Percentiles rank a stretch among this genome's conserved stretches.
Conservation (phyloP, 2,888 invertebrate species). For the Liopterus haemorrhoidalis region DNA sequence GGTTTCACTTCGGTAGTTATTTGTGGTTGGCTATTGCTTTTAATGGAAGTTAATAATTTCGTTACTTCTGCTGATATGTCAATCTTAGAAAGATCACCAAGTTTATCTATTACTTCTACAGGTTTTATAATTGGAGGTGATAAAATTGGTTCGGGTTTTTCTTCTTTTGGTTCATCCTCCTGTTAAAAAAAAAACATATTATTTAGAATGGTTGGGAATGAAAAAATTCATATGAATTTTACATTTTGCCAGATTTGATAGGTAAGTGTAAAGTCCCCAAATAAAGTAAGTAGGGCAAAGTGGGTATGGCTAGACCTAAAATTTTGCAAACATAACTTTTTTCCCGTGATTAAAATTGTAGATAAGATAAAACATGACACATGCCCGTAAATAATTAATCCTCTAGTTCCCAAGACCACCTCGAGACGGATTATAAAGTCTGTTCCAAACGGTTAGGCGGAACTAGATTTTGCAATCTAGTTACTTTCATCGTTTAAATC, state of each 20-base stretch:
- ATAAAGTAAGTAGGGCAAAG: not conserved
- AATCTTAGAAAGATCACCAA: constrained; percentile 66
- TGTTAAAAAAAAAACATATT: not conserved
- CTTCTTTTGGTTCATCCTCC: constrained; percentile 40
- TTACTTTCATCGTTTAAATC: too few species aligned
- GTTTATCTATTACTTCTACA: constrained; percentile 55
- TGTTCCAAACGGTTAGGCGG: too few species aligned
- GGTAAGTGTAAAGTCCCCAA: not conserved
- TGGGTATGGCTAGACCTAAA: not conserved
- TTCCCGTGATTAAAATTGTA: too few species aligned
- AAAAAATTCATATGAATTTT: not conserved
- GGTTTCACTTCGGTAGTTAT: constrained; percentile 4
- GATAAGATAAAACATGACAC: too few species aligned
- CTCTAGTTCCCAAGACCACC: too few species aligned
- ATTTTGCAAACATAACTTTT: too few species aligned
- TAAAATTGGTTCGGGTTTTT: constrained; percentile 19
- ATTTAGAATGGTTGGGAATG: not conserved
- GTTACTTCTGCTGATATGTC: constrained; percentile 69
- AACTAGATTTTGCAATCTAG: too few species aligned
- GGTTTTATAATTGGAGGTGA: constrained; percentile 46
- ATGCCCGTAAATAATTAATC: too few species aligned
- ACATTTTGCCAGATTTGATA: too few species aligned
- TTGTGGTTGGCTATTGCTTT: constrained; percentile 34
- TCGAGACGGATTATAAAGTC: too few species aligned
- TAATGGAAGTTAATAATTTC: constrained; percentile 58